phyloP scores from a whole-genome alignment of 1,140 invertebrate genomes.

The Zaprionus nigranus region DNA sequence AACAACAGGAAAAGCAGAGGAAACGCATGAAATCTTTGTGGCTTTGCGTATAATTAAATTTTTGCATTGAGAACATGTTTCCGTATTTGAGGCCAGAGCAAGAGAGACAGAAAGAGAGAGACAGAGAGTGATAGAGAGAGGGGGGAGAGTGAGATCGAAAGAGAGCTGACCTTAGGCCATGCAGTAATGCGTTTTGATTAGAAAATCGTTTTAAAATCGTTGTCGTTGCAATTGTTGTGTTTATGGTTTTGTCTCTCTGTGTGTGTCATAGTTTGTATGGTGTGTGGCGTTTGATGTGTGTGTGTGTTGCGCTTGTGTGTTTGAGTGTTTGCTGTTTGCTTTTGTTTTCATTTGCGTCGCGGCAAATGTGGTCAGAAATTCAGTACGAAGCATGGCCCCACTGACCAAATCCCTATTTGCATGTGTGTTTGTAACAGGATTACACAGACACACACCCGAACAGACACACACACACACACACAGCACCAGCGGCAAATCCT shows the following conservation, averaged over 20 bases:
- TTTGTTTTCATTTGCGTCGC: constrained; percentile 52
- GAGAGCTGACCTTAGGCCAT: constrained; percentile 12
- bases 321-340: constrained; percentile 32
- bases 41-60: constrained; percentile 68
- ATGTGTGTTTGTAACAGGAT: constrained; percentile 35
- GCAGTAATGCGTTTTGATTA: constrained; percentile 73
- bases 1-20: neutral
- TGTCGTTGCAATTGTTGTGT: constrained; percentile 34
- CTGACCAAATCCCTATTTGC: constrained; percentile 40
- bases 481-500: constrained; percentile 30
- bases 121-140: neutral
- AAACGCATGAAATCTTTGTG: constrained; percentile 31
- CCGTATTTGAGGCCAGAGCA: neutral
- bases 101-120: neutral
- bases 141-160: neutral
- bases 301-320: neutral
- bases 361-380: constrained; percentile 37
- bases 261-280: constrained; percentile 13
- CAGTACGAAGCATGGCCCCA: constrained; percentile 6
- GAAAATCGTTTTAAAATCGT: constrained; percentile 77
- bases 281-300: constrained; percentile 4
- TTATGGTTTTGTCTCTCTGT: constrained; percentile 32
- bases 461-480: too few species aligned
- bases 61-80: constrained; percentile 22
- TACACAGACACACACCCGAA: constrained; percentile 11